Evolutionary conservation across 2,888 invertebrate genomes (phyloP).

Genomic region (Drosophila quinaria): DNA sequence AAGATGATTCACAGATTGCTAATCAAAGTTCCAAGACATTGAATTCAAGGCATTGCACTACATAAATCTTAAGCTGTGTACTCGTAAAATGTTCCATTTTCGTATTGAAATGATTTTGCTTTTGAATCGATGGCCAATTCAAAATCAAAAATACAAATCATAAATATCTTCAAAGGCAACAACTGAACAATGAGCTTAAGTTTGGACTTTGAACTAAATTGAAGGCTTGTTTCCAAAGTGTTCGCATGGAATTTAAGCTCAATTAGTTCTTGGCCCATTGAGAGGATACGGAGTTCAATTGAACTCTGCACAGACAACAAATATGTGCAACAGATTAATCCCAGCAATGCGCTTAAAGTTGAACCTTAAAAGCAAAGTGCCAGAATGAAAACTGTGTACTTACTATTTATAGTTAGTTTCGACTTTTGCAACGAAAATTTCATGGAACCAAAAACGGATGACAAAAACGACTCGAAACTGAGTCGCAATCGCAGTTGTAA

Average conservation of each 20-base stretch:
- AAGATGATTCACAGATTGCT: neutral
- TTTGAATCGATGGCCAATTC: neutral
- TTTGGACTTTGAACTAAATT: neutral
- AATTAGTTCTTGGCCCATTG: neutral
- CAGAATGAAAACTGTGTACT: neutral
- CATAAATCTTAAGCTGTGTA: neutral
- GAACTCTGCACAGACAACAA: neutral
- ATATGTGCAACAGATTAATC: neutral
- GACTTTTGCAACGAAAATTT: neutral
- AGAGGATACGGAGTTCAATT: neutral
- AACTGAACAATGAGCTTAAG: neutral
- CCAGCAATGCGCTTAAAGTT: slow-evolving; percentile 3
- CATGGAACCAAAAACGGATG: neutral
- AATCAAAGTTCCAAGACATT: neutral
- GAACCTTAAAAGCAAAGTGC: neutral
- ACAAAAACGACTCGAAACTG: slow-evolving; percentile 1
- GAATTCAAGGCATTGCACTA: neutral
- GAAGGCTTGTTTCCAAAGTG: neutral
- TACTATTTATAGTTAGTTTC: slow-evolving; percentile 18
- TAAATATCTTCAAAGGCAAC: neutral
- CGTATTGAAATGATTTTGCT: neutral
- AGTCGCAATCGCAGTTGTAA: slow-evolving; percentile 8
- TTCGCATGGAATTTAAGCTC: neutral
- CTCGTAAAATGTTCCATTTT: neutral
- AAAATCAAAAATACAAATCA: neutral